Conservation (phyloP, 2,113 vertebrate species). For the Xiphorhynchus elegans region DNA sequence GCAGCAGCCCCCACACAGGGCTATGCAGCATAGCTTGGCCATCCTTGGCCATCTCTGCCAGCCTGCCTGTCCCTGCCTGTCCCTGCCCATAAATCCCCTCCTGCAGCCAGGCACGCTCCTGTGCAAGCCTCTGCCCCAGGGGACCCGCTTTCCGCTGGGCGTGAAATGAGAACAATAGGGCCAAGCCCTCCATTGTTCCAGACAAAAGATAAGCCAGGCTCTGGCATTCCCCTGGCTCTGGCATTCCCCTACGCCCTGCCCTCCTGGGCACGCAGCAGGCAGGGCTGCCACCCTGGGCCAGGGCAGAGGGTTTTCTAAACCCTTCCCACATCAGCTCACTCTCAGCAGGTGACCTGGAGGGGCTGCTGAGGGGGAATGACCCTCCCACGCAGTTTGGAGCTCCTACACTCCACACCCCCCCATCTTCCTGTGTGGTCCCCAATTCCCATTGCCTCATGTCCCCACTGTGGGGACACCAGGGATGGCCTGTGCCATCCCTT, state of each 20-base stretch:
- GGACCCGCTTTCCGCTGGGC: slow-evolving; percentile 20
- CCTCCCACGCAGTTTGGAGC: not conserved
- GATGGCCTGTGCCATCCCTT: not conserved
- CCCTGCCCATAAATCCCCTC: not conserved
- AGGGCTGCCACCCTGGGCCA: not conserved
- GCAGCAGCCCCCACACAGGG: not conserved
- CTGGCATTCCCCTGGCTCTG: slow-evolving; percentile 24
- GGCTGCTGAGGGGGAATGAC: not conserved
- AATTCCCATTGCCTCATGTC: not conserved
- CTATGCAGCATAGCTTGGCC: rapidly evolving
- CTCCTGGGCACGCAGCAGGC: not conserved
- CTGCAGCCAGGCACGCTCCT: not conserved
- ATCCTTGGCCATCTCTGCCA: not conserved
- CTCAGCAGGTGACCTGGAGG: not conserved
- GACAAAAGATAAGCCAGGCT: slow-evolving; percentile 48
- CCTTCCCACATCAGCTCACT: not conserved
- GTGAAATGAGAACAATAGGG: slow-evolving; percentile 53
- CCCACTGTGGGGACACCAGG: not conserved
- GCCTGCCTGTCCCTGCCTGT: not conserved
- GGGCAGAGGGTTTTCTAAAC: not conserved
- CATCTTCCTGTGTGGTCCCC: not conserved
- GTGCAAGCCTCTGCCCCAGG: not conserved
- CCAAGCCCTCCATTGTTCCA: slow-evolving; percentile 59
- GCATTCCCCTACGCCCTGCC: slow-evolving; percentile 10
- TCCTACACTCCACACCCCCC: not conserved